A percentile compares a stretch with the other conserved stretches of the same genome.
Evolutionary conservation across 37 sponge, comb jelly and placozoan species (phyloP).

Genomic region (Haliclona indistincta): DNA sequence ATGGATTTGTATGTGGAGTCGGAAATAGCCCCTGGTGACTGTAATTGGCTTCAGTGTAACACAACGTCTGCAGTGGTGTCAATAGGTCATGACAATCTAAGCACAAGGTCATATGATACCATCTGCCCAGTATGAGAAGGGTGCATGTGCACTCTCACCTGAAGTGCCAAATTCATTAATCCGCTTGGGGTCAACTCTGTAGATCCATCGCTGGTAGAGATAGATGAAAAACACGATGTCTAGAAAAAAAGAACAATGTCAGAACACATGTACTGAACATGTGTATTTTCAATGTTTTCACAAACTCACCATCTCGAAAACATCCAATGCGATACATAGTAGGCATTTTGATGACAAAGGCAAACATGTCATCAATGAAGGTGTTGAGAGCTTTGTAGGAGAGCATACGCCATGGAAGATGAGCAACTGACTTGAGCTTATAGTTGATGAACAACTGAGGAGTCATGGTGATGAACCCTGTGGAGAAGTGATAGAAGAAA

Average conservation of each 20-base stretch:
- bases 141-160: constrained; percentile 55
- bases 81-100: too few species aligned
- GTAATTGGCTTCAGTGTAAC: too few species aligned
- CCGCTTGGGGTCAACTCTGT: constrained; percentile 92
- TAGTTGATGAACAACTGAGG: constrained; percentile 99
- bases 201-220: constrained; percentile 98
- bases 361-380: constrained; percentile 99
- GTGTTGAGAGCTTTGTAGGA: constrained; percentile 99
- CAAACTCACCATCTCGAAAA: constrained; percentile 93
- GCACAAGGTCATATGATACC: too few species aligned
- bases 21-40: too few species aligned
- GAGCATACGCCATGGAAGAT: constrained; percentile 99
- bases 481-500: background rate
- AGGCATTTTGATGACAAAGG: constrained; percentile 99
- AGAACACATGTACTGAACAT: background rate
- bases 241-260: constrained; percentile 17
- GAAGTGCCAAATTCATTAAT: constrained; percentile 96
- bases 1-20: too few species aligned
- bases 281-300: background rate
- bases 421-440: constrained; percentile 99
- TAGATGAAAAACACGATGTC: constrained; percentile 98
- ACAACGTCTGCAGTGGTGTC: too few species aligned
- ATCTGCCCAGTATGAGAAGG: background rate
- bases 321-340: constrained; percentile 96
- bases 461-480: constrained; percentile 99